Percentiles rank a stretch among this genome's conserved stretches.
phyloP scores from a whole-genome alignment of 2,888 invertebrate species.

The Amiota communis region DNA sequence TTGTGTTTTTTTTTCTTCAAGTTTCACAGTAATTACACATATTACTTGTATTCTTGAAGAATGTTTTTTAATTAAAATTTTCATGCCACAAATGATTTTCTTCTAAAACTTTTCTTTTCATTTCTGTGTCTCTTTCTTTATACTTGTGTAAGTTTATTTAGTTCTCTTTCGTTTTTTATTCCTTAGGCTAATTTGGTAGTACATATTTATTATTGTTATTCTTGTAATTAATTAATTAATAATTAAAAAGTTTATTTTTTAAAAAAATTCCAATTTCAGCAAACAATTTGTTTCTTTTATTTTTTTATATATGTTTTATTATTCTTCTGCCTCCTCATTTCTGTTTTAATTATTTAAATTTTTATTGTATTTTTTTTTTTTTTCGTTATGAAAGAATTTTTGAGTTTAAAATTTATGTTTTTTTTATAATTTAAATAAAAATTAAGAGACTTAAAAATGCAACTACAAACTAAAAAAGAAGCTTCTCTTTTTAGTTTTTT shows the following conservation, averaged over 20 bases:
- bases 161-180: slow-evolving; percentile 36
- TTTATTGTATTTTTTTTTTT: slow-evolving; percentile 29
- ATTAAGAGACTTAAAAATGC: slow-evolving; percentile 27
- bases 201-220: slow-evolving; percentile 24
- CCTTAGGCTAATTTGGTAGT: slow-evolving; percentile 46
- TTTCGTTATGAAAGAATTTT: slow-evolving; percentile 41
- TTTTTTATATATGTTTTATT: no score
- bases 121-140: slow-evolving; percentile 10
- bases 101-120: slow-evolving; percentile 53
- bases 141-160: slow-evolving; percentile 8
- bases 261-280: slow-evolving; percentile 47
- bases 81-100: slow-evolving; percentile 34
- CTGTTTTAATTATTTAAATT: no score
- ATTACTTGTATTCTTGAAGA: neutral
- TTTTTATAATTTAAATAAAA: neutral
- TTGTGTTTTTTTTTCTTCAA: slow-evolving; percentile 21
- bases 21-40: slow-evolving; percentile 40
- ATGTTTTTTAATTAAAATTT: no score
- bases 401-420: neutral
- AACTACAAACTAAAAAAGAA: slow-evolving; percentile 51
- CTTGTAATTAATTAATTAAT: slow-evolving; percentile 23
- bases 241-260: neutral
- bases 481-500: slow-evolving; percentile 58
- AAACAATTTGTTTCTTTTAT: slow-evolving; percentile 45
- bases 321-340: no score